Base-by-base conservation (phyloP, 1,140 invertebrate genomes). In the Acyrthosiphon pisum region DNA sequence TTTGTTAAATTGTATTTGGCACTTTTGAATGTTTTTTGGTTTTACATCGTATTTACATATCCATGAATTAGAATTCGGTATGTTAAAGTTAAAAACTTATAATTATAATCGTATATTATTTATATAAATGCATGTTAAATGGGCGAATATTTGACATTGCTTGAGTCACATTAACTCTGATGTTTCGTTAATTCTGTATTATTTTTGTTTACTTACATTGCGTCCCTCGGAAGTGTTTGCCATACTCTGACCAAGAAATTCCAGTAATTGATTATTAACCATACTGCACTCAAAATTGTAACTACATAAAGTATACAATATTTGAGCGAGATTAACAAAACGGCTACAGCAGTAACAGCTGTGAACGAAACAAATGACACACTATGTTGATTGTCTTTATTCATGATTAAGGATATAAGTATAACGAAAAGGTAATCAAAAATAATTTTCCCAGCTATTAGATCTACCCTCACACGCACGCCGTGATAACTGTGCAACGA, bases 181-280 rank as follows among this genome's bases (percentile, higher is more conserved):
- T 84, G 37, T 84, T 41, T 84, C 37, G 22, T 84, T 44, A 41
- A 84, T 84, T 14, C 9, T 84, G 37, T 26, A 84, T 86, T 26
- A 35, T 88, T 56, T 60, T 90, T 20, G 53, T 91, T 81, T 50
- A 94, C 94, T 95, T 94, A 95, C 95, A 41, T 94, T 3, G 94
- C 30, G 94, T 95, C 95, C 92, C 95, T 94, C 14, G 94, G 94
- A 56, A 94, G 90, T 14, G 95, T 95, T 94, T 95, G 94, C 41
- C 86, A 35, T 3, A 93, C 50, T 53, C 68, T 88, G 83, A 76
- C 68, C 35, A 94, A 81, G 0, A 88, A 37, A 56, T 83, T 37
- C 81, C 91, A 53, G 48, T 84, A n/a, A 22, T 30, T 84, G 35
- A 93, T 50, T 37, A 44, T 30, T 26, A 84, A 56, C 35, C 81